Conservation (phyloP, 2,797 vertebrate genomes). For the Telmatherina bonti region DNA sequence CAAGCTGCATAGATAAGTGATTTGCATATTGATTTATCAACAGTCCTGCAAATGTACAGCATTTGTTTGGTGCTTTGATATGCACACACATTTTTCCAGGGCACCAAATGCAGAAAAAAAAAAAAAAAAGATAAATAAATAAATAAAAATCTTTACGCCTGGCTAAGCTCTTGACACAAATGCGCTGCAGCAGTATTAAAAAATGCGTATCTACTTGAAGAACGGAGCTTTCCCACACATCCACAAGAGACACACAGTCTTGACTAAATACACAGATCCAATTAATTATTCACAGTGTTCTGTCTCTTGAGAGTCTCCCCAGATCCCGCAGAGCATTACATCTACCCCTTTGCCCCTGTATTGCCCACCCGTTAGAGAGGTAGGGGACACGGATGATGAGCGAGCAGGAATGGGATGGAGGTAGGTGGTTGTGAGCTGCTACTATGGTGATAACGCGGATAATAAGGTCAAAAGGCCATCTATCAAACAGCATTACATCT, state of each 20-base stretch:
- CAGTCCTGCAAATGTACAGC: constrained; percentile 9
- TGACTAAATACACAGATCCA: constrained; percentile 73
- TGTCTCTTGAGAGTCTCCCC: constrained; percentile 48
- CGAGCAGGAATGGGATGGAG: constrained; percentile 9
- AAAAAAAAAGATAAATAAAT: no score
- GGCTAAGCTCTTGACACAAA: constrained; percentile 71
- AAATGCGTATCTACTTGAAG: constrained; percentile 53
- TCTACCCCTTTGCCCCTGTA: constrained; percentile 53
- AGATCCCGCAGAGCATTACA: constrained; percentile 38
- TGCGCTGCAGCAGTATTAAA: constrained; percentile 54
- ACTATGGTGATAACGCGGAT: constrained; percentile 30
- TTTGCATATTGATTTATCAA: constrained; percentile 22
- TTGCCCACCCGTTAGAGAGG: constrained; percentile 46
- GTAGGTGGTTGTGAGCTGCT: constrained; percentile 12
- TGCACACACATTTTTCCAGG: constrained; percentile 40
- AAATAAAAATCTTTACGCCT: constrained; percentile 45
- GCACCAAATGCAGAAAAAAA: constrained; percentile 32
- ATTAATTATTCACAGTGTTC: constrained; percentile 74
- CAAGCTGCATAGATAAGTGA: constrained; percentile 22
- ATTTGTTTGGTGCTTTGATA: constrained; percentile 25
- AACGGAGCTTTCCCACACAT: constrained; percentile 30
- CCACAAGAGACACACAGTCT: constrained; percentile 50
- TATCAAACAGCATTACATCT: constrained; percentile 56
- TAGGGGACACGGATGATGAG: constrained; percentile 32
- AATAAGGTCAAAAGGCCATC: constrained; percentile 66